These are phyloP conservation scores for Amblyopsis hoosieri DNA, from an alignment of 2,797 vertebrate species.

Conservation along the genomic window DNA sequence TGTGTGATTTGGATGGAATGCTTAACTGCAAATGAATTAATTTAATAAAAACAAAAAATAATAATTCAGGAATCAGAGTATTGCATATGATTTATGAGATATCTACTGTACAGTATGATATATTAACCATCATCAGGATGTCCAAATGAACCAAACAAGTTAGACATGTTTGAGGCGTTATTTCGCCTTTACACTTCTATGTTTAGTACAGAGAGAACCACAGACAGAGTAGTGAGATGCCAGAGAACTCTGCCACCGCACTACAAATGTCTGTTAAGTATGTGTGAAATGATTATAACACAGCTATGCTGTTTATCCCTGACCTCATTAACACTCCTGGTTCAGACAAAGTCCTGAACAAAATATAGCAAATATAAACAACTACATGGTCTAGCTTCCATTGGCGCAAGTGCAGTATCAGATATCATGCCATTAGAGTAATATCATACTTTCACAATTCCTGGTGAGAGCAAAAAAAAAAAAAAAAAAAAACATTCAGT, in stretches of 20 bases:
- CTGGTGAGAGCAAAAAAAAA: slow-evolving; percentile 3
- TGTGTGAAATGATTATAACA: slow-evolving; percentile 27
- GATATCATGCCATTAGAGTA: slow-evolving; percentile 11
- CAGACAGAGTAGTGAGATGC: not conserved
- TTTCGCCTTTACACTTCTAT: slow-evolving; percentile 34
- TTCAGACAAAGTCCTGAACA: slow-evolving; percentile 8
- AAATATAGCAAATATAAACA: slow-evolving; percentile 10
- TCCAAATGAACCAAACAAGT: no score
- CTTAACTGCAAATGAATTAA: no score
- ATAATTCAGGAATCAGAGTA: no score
- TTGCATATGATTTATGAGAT: no score
- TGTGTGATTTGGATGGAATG: no score
- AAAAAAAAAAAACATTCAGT: not conserved
- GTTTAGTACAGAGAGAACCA: slow-evolving; percentile 32
- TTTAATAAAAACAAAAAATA: no score
- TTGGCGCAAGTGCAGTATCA: not conserved
- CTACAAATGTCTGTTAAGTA: slow-evolving; percentile 18
- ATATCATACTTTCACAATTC: not conserved
- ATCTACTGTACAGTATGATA: no score
- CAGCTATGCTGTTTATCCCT: slow-evolving; percentile 31
- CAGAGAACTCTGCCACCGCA: slow-evolving; percentile 34
- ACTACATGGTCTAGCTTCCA: slow-evolving; percentile 5
- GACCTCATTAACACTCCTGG: slow-evolving; percentile 27
- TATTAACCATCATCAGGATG: no score
- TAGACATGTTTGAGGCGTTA: no score